Evolutionary conservation across 2,113 vertebrate species (phyloP), one percentile per base, ranked within the genome.

Genomic region (Sinocyclocheilus maitianheensis): DNA sequence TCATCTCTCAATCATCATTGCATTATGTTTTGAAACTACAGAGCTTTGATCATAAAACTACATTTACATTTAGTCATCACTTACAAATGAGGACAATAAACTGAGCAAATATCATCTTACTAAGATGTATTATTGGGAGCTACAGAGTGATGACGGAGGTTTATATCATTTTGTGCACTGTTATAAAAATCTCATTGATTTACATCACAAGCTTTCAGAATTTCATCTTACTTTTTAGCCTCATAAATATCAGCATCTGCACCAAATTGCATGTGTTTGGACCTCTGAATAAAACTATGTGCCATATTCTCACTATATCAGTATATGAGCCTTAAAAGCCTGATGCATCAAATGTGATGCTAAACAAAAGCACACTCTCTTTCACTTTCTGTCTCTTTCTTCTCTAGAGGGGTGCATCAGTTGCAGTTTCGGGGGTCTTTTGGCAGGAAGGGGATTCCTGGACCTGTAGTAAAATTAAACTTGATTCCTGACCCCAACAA

Each of bases 401-500:
- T 74, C 34, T 34, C 16, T 89, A 99, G 98, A 87, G 98, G 97
- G 90, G 93, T 94, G 86, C 95, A 98, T 90, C 87, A 82, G 81
- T 87, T 99, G 13, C 92, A 93, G 10, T 89, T 97, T 91, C 92
- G 84, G 84, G 96, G 95, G 4, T 77, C 43, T 3, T 92, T 96
- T 86, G 95, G 94, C 89, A 95, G 90, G 78, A 95, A 80, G 2
- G 20, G 51, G 4, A 93, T 99, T 88, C 88, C 92, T 43, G 95
- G 97, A 83, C 95, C 95, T 62, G 18, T 89, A 55, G 93, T 99
- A 83, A 95, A 89, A 40, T 88, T 99, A 67, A 97, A 93, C 37
- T 91, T 99, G 85, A 89, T 97, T 75, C 95, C 97, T 75, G 95
- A 99, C 89, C 95, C 96, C 67, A 96, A 94, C 85, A 97, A 96